Base-by-base conservation (phyloP, 2,888 invertebrate species). In the Cheilosia grossa region DNA sequence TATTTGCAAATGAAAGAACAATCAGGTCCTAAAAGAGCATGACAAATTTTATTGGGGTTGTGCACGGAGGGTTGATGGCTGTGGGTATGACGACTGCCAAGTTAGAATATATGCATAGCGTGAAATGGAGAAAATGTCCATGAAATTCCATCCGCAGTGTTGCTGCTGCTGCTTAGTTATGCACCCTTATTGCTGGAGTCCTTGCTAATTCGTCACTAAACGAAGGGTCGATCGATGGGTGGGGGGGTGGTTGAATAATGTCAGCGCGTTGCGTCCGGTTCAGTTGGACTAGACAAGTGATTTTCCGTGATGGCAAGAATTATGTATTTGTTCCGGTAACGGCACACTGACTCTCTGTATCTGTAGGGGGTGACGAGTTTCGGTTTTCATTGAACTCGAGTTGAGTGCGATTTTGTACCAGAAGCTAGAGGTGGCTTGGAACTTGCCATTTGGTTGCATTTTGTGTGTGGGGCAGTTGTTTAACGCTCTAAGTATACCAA, bases 21-120 rank as follows among this genome's bases (percentile, higher is more conserved):
- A 85, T 85, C 82, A 82, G 85, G 85, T 86, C 70, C 87, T 87
- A 82, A 87, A 82, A 87, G 86, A 86, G 87, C 86, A 63, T 87
- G 82, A 82, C 87, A 81, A 87, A 87, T 86, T 87, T 87, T 87
- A 87, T 87, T 87, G 87, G 86, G 86, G 82, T 80, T 78, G 82
- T 63, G 59, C 15, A 69, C 19, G 44, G 42, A 64, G 75, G 81
- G 66, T 56, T 53, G 33, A 47, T n/a, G 44, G 7, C 7, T 27
- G 27, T 27, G 27, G 27, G 27, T 27, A 51, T 24, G 61, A 58
- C 58, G 58, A 42, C 42, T 54, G 47, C 51, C 33, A 49, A 63
- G 30, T 6, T 27, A 64, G 53, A 49, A 47, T 44, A 54, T 54
- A 44, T 47, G n/a, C n/a, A n/a, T n/a, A n/a, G n/a, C 9, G 44